Conservation (phyloP, 1,140 invertebrate species). For the Sitodiplosis mosellana region DNA sequence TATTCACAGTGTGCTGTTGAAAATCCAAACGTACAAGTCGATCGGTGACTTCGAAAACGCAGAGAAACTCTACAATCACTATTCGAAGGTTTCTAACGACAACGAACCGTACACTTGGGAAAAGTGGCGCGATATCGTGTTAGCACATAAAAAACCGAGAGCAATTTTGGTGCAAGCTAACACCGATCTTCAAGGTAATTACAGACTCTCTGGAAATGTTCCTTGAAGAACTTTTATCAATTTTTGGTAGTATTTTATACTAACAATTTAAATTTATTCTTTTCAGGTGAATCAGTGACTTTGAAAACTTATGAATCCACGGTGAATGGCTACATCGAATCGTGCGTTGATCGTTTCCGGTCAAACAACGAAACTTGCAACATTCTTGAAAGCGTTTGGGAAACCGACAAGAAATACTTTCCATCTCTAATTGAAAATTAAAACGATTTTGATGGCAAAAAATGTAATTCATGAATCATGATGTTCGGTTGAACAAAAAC, state of each 20-base stretch:
- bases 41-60: conserved; percentile 61
- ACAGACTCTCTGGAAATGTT: too few species aligned
- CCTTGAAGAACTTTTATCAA: too few species aligned
- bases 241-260: too few species aligned
- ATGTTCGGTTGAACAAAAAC: too few species aligned
- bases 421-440: neutral
- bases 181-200: conserved; percentile 26
- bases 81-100: conserved; percentile 48
- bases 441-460: too few species aligned
- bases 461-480: too few species aligned
- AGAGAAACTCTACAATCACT: conserved; percentile 36
- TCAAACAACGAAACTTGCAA: conserved; percentile 29
- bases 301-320: conserved; percentile 55
- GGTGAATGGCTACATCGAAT: conserved; percentile 58
- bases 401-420: conserved; percentile 18
- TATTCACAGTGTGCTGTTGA: conserved; percentile 51
- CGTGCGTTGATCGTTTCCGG: conserved; percentile 59
- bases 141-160: conserved; percentile 74
- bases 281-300: conserved; percentile 25
- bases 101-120: conserved; percentile 44
- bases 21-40: conserved; percentile 70
- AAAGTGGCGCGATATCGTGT: conserved; percentile 67
- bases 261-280: too few species aligned
- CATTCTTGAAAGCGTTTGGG: conserved; percentile 31
- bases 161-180: conserved; percentile 84